Base-by-base conservation (phyloP, 2,797 vertebrate species). In the Phataginus tetradactyla region DNA sequence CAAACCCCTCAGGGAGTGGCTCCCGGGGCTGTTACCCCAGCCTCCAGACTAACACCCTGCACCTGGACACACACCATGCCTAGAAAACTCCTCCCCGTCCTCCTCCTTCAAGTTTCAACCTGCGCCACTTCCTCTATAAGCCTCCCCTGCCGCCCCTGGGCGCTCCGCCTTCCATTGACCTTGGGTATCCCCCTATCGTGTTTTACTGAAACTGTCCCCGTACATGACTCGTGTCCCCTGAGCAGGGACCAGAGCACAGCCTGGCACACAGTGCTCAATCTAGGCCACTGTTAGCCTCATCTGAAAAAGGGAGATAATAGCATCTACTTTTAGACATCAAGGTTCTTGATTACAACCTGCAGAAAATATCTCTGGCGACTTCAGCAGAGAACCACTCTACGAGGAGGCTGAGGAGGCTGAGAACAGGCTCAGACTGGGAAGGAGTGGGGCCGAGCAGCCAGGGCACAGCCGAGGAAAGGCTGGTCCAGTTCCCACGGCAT, bases 401-500 rank as follows among this genome's bases (percentile, higher is more conserved):
- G 3, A 32, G 57, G 71, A 63, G 18, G 29, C 64, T 49, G 3
- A 32, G 57, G 71, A 63, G 18, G 29, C 64, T 49, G 8, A 29
- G 55, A 61, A 61, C 1, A 13, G 23, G 57, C 42, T 63, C 3
- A 1, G 23, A 37, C 8, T 3, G 2, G 32, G 23, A 75, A 79
- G 20, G 29, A 66, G 2, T 32, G 64, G 12, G 21, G 13, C 37
- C n/a, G 32, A 71, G 64, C 23, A 63, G 39, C 55, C 55, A 25
- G 64, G n/a, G 51, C 27, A 23, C 13, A n/a, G 39, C 61, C 27
- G 13, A 13, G 12, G 49, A 63, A 39, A 96, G 25, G 34, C 1
- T 0, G 5, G 42, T 27, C n/a, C 6, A 5, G 42, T 25, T 11
- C 7, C 57, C 18, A 2, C 0, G n/a, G 3, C 32, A 27, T 0